Percentiles rank a stretch among this genome's conserved stretches.
Conservation (phyloP, 2,888 invertebrate species). For the Hermaeophaga mercurialis region DNA sequence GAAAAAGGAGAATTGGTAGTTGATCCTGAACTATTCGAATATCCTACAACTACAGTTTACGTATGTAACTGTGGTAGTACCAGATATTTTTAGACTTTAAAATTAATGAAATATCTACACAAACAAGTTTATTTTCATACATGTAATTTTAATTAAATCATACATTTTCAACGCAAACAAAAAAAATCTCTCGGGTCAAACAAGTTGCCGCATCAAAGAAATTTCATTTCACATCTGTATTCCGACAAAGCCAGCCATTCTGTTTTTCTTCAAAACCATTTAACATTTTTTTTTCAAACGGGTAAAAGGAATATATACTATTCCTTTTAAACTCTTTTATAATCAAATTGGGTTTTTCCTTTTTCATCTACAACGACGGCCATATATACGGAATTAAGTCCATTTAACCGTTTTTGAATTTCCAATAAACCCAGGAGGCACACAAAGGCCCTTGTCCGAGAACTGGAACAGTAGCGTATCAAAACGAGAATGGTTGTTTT, state of each 20-base stretch:
- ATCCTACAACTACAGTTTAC: too few relatives aligned
- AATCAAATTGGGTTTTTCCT: constrained; percentile 21
- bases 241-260: constrained; percentile 15
- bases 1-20: too few relatives aligned
- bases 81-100: too few relatives aligned
- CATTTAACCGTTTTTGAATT: constrained; percentile 38
- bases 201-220: constrained; percentile 17
- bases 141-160: constrained; percentile 27
- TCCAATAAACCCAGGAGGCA: constrained; percentile 33
- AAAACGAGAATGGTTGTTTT: too few relatives aligned
- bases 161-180: neutral
- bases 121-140: too few relatives aligned
- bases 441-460: constrained; percentile 35
- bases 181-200: constrained; percentile 13
- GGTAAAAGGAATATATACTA: constrained; percentile 21
- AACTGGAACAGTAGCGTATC: neutral
- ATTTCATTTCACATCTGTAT: constrained; percentile 23
- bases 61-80: too few relatives aligned
- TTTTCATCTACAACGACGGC: constrained; percentile 18
- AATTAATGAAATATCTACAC: too few relatives aligned
- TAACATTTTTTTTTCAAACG: constrained; percentile 19
- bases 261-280: constrained; percentile 24
- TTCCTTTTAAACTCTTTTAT: constrained; percentile 23
- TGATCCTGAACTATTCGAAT: too few relatives aligned
- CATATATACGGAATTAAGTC: constrained; percentile 35